Evolutionary conservation across 37 sponge, comb jelly and placozoan species (phyloP), one percentile per base, ranked within the genome.

Genomic region (Diacarnus erythraeanus): DNA sequence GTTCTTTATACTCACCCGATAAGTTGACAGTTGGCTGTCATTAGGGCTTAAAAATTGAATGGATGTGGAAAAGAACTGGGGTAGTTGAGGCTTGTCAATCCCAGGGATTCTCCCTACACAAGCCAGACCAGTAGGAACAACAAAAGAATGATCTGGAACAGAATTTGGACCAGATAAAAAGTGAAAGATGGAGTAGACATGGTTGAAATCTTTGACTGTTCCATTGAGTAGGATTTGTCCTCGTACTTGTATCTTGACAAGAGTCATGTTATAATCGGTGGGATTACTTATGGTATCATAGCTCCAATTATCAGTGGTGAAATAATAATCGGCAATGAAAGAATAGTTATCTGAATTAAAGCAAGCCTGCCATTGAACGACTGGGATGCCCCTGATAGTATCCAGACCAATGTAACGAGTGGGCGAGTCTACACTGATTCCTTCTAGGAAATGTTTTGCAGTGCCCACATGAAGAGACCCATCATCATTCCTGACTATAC

Each of bases 281-380:
- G 85, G 85, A 30, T 63, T 34, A 42, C 6, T 36, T 18, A 66
- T 59, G 39, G 10, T 34, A 31, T 3, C 33, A 36, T 60, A 51
- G 0, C 72, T 40, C 44, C 66, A 58, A 21, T 37, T 30, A 5
- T 44, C 59, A 2, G 34, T 21, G 2, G 77, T 42, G 47, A 82
- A 85, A 58, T 86, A 90, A 57, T 82, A 90, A 41, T 90, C 83
- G 17, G 76, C n/a, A 3, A 31, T 30, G 37, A 59, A 90, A 30
- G 86, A 76, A 12, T 6, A 30, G 67, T 69, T 77, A 23, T 20
- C 58, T 8, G 27, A 17, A 34, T 29, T 27, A 15, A 70, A 30
- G 39, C 86, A 86, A 44, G 82, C 25, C 59, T 82, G 82, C 86
- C 86, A 90, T 57, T 54, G 82, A 21, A 83, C 27, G 25, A 38